Base-by-base conservation (phyloP, 2,888 invertebrate genomes). In the Liodrosophila aerea region DNA sequence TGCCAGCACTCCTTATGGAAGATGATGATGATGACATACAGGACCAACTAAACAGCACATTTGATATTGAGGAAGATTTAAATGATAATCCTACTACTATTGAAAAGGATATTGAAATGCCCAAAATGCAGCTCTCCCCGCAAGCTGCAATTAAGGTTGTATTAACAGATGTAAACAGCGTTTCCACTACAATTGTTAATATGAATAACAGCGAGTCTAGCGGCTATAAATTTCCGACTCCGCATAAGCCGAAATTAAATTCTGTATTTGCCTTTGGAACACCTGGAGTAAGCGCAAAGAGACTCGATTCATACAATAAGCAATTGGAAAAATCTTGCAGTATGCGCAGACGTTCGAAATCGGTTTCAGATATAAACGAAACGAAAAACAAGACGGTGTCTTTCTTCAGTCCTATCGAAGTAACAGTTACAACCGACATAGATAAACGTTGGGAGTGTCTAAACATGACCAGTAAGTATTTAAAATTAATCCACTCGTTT, bases 321-420 rank as follows among this genome's bases (percentile, higher is more conserved):
- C 7, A 31, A 11, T 30, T 53, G 15, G 22, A 30, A 2, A 18
- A 61, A 1, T 43, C 81, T 2, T 67, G 68, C 7, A 71, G 70
- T 5, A 73, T 65, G 16, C 84, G 87, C 3, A 86, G 86, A 39
- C 86, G 89, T 15, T 89, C 89, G 0, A 63, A 76, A 7, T 88
- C 88, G 0, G 49, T 72, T 0, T 73, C 73, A 27, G 27, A 18
- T 0, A 7, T 58, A 9, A 73, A 68, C 8, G 69, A 59, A 4
- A 51, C 27, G 0, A 46, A 33, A 12, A 2, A 29, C 4, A 74
- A 76, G 27, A 52, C 52, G 1, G 89, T 89, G 0, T 80, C 77
- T 0, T 89, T 89, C 47, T 64, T 74, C 12, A 88, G 88, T 69
- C 88, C 89, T 69, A 2, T 64, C 56, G 37, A 73, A 29, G 49